Conservation (phyloP, 2,113 vertebrate species). For the Sula dactylatra region DNA sequence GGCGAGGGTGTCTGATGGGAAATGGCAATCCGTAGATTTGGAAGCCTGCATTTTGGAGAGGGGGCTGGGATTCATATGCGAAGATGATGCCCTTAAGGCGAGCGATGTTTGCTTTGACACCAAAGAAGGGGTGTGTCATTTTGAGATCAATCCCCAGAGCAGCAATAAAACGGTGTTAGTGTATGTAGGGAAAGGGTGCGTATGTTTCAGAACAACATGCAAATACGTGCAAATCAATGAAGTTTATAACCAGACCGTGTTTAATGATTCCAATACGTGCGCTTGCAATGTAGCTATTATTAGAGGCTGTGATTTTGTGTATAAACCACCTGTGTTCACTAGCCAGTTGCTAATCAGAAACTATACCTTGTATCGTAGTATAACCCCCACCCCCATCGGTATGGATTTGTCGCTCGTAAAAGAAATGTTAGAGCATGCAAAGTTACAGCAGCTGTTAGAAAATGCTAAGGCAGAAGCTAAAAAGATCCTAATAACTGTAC, state of each 20-base stretch:
- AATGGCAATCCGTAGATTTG: slow-evolving; percentile 49
- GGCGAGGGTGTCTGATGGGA: slow-evolving; percentile 28
- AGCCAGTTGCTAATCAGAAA: slow-evolving; percentile 56
- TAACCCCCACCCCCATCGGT: slow-evolving; percentile 33
- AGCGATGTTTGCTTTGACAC: slow-evolving; percentile 56
- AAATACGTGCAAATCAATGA: slow-evolving; percentile 43
- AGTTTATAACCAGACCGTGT: slow-evolving; percentile 11
- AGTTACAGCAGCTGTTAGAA: slow-evolving; percentile 56
- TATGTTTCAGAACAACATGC: slow-evolving; percentile 41
- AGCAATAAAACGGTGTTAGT: neutral
- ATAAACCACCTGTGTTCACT: neutral
- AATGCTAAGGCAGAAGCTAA: slow-evolving; percentile 51
- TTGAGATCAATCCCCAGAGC: slow-evolving; percentile 57
- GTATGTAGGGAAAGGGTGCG: slow-evolving; percentile 26
- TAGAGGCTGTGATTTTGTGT: slow-evolving; percentile 60
- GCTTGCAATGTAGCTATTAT: slow-evolving; percentile 58
- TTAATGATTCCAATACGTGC: slow-evolving; percentile 45
- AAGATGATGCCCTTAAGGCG: slow-evolving; percentile 53
- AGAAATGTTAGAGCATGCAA: slow-evolving; percentile 47
- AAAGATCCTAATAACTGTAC: slow-evolving; percentile 52
- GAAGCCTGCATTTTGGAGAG: slow-evolving; percentile 63
- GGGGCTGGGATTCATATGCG: slow-evolving; percentile 57
- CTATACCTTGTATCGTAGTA: slow-evolving; percentile 51
- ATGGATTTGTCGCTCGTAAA: slow-evolving; percentile 49
- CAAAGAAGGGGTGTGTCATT: slow-evolving; percentile 55